A percentile compares a stretch with the other conserved stretches of the same genome.
phyloP scores from a whole-genome alignment of 2,113 vertebrate genomes.

The Cichladusa arquata region DNA sequence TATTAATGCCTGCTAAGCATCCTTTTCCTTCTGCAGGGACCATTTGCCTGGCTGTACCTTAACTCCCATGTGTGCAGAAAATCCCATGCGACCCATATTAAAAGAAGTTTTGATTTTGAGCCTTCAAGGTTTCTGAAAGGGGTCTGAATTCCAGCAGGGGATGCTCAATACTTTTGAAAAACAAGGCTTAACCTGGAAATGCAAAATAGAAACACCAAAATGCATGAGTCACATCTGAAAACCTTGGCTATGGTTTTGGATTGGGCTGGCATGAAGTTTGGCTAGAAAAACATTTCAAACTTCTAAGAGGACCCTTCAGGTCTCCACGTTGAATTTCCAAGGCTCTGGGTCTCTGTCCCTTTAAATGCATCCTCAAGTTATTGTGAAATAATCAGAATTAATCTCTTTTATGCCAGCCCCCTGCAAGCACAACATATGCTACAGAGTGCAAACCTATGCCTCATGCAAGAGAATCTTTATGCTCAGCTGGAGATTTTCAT shows the following conservation, averaged over 20 bases:
- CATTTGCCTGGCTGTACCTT: background rate
- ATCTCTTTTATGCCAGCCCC: background rate
- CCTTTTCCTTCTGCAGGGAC: background rate
- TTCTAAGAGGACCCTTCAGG: background rate
- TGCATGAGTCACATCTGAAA: fast-evolving
- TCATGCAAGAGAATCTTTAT: background rate
- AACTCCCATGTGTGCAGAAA: fast-evolving
- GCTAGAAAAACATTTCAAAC: background rate
- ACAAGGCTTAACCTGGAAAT: background rate
- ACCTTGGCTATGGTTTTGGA: background rate
- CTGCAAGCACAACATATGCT: constrained; percentile 27
- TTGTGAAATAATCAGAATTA: background rate
- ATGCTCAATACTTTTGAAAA: constrained; percentile 12
- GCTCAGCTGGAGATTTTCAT: background rate
- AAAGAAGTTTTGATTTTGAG: background rate
- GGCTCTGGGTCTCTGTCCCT: background rate
- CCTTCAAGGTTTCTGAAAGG: background rate
- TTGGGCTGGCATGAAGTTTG: background rate
- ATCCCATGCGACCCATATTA: background rate
- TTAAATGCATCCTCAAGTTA: background rate
- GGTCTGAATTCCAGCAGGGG: constrained; percentile 33
- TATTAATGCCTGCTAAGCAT: background rate
- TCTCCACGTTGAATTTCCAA: background rate
- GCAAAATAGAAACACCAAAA: background rate
- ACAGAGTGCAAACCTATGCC: background rate